Base-by-base conservation (phyloP, 2,888 invertebrate genomes). In the Isoperla grammatica region DNA sequence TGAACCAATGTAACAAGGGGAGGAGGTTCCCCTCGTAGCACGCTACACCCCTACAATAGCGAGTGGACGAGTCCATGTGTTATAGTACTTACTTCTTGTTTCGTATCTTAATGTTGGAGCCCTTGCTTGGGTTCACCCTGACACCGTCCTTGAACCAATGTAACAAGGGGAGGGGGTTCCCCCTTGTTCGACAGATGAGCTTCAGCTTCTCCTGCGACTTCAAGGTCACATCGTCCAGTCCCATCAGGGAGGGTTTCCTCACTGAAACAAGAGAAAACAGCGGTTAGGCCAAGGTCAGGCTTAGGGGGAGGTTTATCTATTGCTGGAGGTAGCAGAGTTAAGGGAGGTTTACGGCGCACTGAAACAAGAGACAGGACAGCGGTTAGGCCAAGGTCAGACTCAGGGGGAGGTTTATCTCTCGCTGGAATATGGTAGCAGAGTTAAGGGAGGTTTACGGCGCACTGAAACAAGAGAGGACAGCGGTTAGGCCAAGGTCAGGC, bases 1-100 rank as follows among this genome's bases (percentile, higher is more conserved):
- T 86, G 77, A 83, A 86, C 93, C 93, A 94, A 68, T 86, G 81
- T 68, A 93, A 85, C 67, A 86, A 82, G 23, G 93, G 93, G 64
- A 87, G 83, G 45, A 93, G 93, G 67, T 86, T 81, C 37, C 87
- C 88, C 73, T n/a, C n/a, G n/a, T n/a, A n/a, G n/a, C n/a, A n/a
- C n/a, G n/a, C n/a, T n/a, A n/a, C n/a, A n/a, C n/a, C n/a, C n/a
- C n/a, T n/a, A n/a, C n/a, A n/a, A n/a, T n/a, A n/a, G n/a, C n/a
- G n/a, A n/a, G n/a, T n/a, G n/a, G n/a, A n/a, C n/a, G n/a, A n/a
- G n/a, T n/a, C n/a, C n/a, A n/a, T n/a, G n/a, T n/a, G n/a, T n/a
- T n/a, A n/a, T n/a, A n/a, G n/a, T 60, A 72, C 74, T 74, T 71
- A 83, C 83, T 82, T 84, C 74, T 78, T 83, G 71, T 78, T 80